These are phyloP conservation scores for Macrophya annulata DNA, from an alignment of 2,888 invertebrate genomes.

Conservation along the genomic window DNA sequence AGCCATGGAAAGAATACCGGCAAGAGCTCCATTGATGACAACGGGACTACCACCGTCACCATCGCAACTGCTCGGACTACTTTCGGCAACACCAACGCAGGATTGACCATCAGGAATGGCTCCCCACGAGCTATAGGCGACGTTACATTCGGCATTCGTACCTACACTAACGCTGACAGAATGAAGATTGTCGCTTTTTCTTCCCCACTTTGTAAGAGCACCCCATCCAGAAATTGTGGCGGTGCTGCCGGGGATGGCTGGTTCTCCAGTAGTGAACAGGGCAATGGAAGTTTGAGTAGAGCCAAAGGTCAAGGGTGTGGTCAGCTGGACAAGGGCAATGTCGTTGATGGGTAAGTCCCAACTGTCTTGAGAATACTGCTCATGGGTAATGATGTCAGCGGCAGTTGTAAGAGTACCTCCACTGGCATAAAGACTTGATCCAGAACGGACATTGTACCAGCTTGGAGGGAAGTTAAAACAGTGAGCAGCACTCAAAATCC, in stretches of 20 bases:
- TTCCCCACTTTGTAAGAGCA: constrained; percentile 63
- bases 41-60: constrained; percentile 74
- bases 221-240: constrained; percentile 71
- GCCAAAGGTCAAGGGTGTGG: constrained; percentile 62
- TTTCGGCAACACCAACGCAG: constrained; percentile 82
- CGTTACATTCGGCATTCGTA: constrained; percentile 79
- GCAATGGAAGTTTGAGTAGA: constrained; percentile 79
- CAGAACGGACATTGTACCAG: constrained; percentile 79
- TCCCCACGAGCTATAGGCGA: constrained; percentile 76
- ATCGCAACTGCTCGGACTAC: constrained; percentile 79
- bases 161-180: constrained; percentile 82
- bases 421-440: constrained; percentile 79
- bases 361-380: constrained; percentile 76
- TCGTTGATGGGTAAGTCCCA: constrained; percentile 76
- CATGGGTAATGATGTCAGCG: constrained; percentile 80
- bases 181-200: constrained; percentile 75
- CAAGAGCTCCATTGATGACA: constrained; percentile 69
- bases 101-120: constrained; percentile 77
- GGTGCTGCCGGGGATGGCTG: constrained; percentile 60
- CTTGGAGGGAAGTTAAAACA: constrained; percentile 75
- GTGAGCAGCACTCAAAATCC: constrained; percentile 83
- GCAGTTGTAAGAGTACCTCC: constrained; percentile 82
- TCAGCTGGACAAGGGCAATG: constrained; percentile 82
- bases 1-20: constrained; percentile 81
- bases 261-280: constrained; percentile 76